Evolutionary conservation across 2,888 invertebrate species (phyloP).

Genomic region (Stomorhina lunata): DNA sequence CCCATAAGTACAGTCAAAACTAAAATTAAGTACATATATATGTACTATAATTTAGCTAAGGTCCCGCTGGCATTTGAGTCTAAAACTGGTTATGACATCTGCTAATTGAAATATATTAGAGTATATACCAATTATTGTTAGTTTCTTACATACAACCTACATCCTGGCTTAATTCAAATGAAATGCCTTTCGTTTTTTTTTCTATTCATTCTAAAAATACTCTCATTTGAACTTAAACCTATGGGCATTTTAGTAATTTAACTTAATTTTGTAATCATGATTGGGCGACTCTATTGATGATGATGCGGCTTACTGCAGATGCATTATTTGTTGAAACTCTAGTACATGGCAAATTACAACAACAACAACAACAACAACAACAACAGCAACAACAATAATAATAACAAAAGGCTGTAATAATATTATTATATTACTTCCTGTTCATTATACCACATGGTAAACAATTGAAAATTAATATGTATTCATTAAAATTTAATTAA

Average conservation of each 20-base stretch:
- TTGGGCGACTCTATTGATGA: no score
- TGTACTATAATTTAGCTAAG: no score
- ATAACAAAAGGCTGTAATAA: not conserved
- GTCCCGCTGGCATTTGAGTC: not conserved
- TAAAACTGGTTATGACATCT: not conserved
- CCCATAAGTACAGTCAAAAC: no score
- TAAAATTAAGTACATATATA: no score
- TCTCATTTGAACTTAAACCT: no score
- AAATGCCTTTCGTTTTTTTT: no score
- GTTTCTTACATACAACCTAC: no score
- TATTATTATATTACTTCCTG: slow-evolving; percentile 20
- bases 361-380: not conserved
- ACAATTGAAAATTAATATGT: slow-evolving; percentile 50
- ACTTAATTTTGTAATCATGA: no score
- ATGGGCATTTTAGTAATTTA: no score
- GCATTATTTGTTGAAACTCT: not conserved
- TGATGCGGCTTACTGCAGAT: no score
- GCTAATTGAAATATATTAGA: not conserved
- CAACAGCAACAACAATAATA: not conserved
- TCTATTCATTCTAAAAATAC: no score
- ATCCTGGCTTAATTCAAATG: not conserved
- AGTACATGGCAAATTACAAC: no score
- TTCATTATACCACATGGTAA: slow-evolving; percentile 59
- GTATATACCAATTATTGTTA: not conserved
- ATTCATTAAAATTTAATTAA: slow-evolving; percentile 66